These are phyloP conservation scores for Sorex maritimensis DNA, from an alignment of 2,797 vertebrate species.

Conservation along the genomic window DNA sequence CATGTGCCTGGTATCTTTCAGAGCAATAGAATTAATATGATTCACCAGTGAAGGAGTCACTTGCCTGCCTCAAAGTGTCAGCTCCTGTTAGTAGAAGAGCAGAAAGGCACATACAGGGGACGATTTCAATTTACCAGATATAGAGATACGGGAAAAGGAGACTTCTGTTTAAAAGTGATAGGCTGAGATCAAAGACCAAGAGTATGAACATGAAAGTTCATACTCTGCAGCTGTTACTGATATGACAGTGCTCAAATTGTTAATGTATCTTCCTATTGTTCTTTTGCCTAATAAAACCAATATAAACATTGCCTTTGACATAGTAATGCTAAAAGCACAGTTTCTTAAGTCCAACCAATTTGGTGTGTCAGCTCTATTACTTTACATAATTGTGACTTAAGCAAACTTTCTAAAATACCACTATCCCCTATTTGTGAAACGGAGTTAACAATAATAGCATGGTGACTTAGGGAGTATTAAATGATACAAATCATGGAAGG, in stretches of 20 bases:
- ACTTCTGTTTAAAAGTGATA: constrained; percentile 2
- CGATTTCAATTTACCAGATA: not conserved
- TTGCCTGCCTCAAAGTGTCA: not conserved
- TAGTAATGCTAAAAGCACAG: not conserved
- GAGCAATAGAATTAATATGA: constrained; percentile 47
- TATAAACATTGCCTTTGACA: not conserved
- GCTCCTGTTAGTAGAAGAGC: not conserved
- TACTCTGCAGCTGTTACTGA: not conserved
- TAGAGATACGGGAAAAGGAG: not conserved
- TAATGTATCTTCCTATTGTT: not conserved
- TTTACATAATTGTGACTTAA: not conserved
- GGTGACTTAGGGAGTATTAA: not conserved
- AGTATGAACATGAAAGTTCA: not conserved
- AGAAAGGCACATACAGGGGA: not conserved
- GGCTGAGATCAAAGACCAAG: not conserved
- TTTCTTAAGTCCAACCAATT: not conserved
- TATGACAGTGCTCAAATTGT: not conserved
- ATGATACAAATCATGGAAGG: not conserved
- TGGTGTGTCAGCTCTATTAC: not conserved
- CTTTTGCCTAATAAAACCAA: not conserved
- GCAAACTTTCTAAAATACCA: constrained; percentile 9
- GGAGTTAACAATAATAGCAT: not conserved
- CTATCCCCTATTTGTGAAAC: not conserved
- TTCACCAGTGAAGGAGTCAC: not conserved
- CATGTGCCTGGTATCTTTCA: constrained; percentile 18